A percentile compares a stretch with the other conserved stretches of the same genome.
Evolutionary conservation across 2,113 vertebrate species (phyloP).

Genomic region (Sinocyclocheilus grahami): DNA sequence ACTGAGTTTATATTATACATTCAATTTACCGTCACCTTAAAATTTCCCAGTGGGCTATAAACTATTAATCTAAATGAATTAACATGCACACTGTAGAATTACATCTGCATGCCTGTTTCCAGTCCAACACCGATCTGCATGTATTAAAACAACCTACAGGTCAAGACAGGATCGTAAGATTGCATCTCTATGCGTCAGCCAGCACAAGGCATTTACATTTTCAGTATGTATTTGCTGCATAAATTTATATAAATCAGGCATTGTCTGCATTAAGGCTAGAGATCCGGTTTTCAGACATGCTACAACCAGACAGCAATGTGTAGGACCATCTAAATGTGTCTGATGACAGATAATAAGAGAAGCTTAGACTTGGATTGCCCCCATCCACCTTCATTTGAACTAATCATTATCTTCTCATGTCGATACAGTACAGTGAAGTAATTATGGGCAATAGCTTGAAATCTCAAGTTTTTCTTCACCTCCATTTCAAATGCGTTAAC

Average conservation of each 20-base stretch:
- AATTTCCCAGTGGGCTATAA: constrained; percentile 39
- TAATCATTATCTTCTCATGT: too few species aligned
- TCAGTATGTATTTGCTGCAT: constrained; percentile 13
- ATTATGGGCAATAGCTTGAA: too few species aligned
- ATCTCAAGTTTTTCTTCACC: too few species aligned
- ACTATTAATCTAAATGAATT: constrained; percentile 35
- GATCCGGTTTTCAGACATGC: constrained; percentile 5
- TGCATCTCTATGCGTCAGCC: constrained; percentile 22
- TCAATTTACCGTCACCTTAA: constrained; percentile 33
- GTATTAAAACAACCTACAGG: constrained; percentile 45
- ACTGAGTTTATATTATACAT: constrained; percentile 37
- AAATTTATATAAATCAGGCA: constrained; percentile 31
- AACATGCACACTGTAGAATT: constrained; percentile 24
- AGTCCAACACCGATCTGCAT: constrained; percentile 45
- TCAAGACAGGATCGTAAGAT: constrained; percentile 2
- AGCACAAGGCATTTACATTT: background rate
- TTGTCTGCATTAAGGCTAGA: background rate
- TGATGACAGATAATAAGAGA: constrained; percentile 8
- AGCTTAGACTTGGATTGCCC: background rate
- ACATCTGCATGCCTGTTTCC: constrained; percentile 26
- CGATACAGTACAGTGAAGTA: too few species aligned
- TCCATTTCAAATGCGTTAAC: too few species aligned
- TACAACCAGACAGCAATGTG: background rate
- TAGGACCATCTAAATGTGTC: background rate
- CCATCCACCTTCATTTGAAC: too few species aligned